A percentile compares a stretch with the other conserved stretches of the same genome.
Evolutionary conservation across 2,888 invertebrate genomes (phyloP).

Genomic region (Calameuta idolon): DNA sequence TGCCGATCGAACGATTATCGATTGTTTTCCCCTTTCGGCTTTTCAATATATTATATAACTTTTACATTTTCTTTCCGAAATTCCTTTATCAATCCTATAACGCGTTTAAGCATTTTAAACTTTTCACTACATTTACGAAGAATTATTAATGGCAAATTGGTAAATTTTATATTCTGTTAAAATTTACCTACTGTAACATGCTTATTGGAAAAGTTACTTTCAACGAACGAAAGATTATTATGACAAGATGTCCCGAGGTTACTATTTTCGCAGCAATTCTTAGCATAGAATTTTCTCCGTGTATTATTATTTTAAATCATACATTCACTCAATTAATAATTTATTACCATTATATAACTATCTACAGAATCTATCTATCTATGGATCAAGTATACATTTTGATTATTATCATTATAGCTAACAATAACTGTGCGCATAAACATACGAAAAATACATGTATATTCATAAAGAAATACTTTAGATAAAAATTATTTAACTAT

Average conservation of each 20-base stretch:
- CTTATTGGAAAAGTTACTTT: too few species aligned
- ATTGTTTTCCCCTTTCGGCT: background rate
- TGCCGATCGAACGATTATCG: background rate
- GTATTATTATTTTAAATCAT: background rate
- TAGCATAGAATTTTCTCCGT: too few species aligned
- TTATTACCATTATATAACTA: background rate
- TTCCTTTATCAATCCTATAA: background rate
- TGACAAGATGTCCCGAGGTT: too few species aligned
- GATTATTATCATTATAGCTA: background rate
- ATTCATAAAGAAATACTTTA: background rate
- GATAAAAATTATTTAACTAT: background rate
- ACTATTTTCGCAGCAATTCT: too few species aligned
- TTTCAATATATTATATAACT: background rate
- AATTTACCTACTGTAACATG: too few species aligned
- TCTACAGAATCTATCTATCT: background rate
- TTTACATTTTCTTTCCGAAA: too few species aligned
- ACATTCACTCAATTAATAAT: background rate
- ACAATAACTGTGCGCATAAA: background rate
- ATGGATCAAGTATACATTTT: background rate
- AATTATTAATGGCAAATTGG: too few species aligned
- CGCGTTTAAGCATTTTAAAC: background rate
- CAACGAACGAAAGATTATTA: too few species aligned
- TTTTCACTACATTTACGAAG: too few species aligned
- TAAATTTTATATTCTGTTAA: too few species aligned
- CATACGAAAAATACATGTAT: too few species aligned